phyloP scores from a whole-genome alignment of 2,888 invertebrate genomes.

The Trichopoda pennipes region DNA sequence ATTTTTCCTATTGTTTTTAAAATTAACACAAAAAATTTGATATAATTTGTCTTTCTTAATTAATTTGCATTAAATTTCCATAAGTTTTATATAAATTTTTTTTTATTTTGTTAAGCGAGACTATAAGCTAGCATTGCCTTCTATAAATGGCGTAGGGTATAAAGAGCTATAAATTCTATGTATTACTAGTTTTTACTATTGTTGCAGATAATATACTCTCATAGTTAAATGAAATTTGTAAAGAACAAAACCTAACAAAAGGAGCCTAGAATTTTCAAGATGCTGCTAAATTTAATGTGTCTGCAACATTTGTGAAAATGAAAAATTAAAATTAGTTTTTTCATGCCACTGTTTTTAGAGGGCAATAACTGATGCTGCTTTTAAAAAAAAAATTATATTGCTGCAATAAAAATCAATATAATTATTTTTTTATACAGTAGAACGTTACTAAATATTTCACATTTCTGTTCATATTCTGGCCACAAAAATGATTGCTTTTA shows the following conservation, averaged over 20 bases:
- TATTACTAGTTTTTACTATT: constrained; percentile 48
- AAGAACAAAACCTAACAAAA: constrained; percentile 41
- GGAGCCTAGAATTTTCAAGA: constrained; percentile 48
- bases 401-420: constrained; percentile 31
- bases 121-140: neutral
- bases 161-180: constrained; percentile 49
- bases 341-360: neutral
- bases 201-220: constrained; percentile 41
- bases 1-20: too few species aligned
- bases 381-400: constrained; percentile 4
- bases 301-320: constrained; percentile 54
- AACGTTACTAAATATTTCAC: neutral
- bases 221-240: constrained; percentile 17
- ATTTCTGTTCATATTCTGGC: constrained; percentile 1
- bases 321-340: constrained; percentile 46
- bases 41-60: too few species aligned
- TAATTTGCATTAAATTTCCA: too few species aligned
- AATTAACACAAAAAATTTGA: too few species aligned
- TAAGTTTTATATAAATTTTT: too few species aligned
- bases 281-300: constrained; percentile 63
- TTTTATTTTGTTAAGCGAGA: too few species aligned
- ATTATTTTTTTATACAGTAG: constrained; percentile 29
- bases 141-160: constrained; percentile 1
- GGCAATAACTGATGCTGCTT: neutral
- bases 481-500: constrained; percentile 70